Evolutionary conservation across 2,113 vertebrate species (phyloP).

Genomic region (Oreotragus oreotragus): DNA sequence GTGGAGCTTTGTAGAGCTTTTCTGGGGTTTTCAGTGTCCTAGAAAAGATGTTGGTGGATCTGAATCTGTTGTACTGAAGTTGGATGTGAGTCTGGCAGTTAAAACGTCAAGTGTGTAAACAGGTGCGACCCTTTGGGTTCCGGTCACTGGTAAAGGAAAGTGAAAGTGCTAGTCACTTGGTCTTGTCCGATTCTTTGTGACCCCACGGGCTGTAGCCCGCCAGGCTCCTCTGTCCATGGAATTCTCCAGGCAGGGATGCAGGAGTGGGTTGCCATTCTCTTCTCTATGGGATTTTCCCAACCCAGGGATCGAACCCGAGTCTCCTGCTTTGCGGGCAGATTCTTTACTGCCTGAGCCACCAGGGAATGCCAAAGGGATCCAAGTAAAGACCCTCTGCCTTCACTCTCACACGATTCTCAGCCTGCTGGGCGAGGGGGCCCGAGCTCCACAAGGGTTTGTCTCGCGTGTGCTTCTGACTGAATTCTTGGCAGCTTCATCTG

Average conservation of each 20-base stretch:
- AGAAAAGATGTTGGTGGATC: not conserved
- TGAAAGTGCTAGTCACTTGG: not conserved
- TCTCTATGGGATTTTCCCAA: not conserved
- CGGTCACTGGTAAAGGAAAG: not conserved
- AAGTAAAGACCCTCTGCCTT: not conserved
- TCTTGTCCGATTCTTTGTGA: not conserved
- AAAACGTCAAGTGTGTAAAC: not conserved
- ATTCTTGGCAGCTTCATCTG: slow-evolving; percentile 2
- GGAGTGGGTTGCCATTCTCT: not conserved
- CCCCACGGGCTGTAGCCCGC: not conserved
- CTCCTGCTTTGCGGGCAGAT: not conserved
- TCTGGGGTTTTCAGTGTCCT: not conserved
- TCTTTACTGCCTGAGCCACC: not conserved
- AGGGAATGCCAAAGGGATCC: not conserved
- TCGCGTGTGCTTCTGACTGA: not conserved
- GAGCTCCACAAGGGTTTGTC: not conserved
- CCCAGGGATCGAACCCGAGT: accelerated
- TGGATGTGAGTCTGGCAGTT: not conserved
- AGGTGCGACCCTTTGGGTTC: not conserved
- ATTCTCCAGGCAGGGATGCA: not conserved
- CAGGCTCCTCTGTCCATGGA: not conserved
- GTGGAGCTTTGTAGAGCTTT: not conserved
- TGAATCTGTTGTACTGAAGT: not conserved
- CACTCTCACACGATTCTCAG: accelerated
- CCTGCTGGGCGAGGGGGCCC: not conserved